Base-by-base conservation (phyloP, 2,113 vertebrate species). In the Oplegnathus fasciatus region DNA sequence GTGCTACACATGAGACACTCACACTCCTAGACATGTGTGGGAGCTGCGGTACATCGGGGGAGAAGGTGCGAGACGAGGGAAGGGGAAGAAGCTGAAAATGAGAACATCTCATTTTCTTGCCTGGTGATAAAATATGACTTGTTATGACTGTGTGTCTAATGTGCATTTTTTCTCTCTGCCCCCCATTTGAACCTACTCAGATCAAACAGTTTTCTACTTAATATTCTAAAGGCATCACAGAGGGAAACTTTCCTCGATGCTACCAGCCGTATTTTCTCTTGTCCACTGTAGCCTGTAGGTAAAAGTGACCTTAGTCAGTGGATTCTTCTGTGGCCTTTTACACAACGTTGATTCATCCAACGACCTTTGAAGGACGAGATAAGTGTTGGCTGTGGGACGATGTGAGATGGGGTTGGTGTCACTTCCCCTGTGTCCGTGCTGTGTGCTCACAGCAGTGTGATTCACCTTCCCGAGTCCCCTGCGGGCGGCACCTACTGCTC, bases 21-120 rank as follows among this genome's bases (percentile, higher is more conserved):
- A 90, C 90, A 86, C 85, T 87, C 70, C 26, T 86, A 89, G 89
- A 88, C 88, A 83, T 91, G 89, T 80, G 90, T 92, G 93, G 89
- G 93, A 81, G 93, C 7, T 58, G 42, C 52, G 30, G 86, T 30
- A 72, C 83, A 78, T 72, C 9, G 66, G 81, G 81, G 64, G 89
- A 71, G 60, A 87, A 77, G 67, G 91, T 83, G 92, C n/a, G 10
- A 92, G 89, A 90, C 89, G 54, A 85, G 90, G 81, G 81, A 84
- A 54, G 75, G 88, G 73, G 66, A 71, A 54, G 5, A 55, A 78
- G 10, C 42, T 22, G 66, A 85, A 78, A 75, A 83, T 46, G 70
- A 87, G 86, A 91, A 80, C 54, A 6, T 86, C 54, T 83, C 37
- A 48, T 87, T 80, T 83, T 82, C 64, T 66, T 30, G 70, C 37